Evolutionary conservation across 1,140 invertebrate genomes (phyloP).

Genomic region (Brachionus koreanus): DNA sequence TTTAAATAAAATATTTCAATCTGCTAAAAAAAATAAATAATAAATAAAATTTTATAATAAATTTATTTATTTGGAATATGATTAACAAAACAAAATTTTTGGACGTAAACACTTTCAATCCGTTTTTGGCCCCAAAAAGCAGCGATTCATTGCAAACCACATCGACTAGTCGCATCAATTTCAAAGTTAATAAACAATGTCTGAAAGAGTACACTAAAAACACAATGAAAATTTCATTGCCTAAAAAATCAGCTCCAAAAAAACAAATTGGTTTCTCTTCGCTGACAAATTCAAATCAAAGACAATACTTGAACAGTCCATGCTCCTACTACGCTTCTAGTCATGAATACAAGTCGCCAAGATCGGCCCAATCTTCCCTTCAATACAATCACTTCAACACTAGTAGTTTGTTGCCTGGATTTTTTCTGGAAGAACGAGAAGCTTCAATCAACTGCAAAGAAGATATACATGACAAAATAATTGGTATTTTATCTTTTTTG

Average conservation of each 20-base stretch:
- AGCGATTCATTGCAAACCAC: background rate
- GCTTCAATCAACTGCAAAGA: conserved; percentile 4
- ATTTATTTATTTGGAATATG: background rate
- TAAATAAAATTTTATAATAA: background rate
- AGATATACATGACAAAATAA: conserved; percentile 14
- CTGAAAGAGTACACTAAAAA: conserved; percentile 18
- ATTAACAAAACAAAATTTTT: background rate
- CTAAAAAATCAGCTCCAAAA: background rate
- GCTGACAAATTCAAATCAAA: background rate
- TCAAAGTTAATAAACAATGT: conserved; percentile 12
- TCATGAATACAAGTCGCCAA: background rate
- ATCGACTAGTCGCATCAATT: background rate
- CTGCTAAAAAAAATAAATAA: background rate
- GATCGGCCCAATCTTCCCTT: background rate
- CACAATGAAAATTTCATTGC: background rate
- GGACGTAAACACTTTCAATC: background rate
- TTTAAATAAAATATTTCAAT: background rate
- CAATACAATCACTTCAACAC: conserved; percentile 3
- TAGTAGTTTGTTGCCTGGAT: background rate
- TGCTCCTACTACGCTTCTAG: background rate
- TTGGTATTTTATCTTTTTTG: background rate
- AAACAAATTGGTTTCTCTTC: background rate
- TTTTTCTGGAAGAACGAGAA: background rate
- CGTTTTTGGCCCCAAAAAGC: background rate
- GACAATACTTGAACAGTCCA: background rate